Conservation (phyloP, 2,113 vertebrate genomes). For the Brienomyrus brachyistius region DNA sequence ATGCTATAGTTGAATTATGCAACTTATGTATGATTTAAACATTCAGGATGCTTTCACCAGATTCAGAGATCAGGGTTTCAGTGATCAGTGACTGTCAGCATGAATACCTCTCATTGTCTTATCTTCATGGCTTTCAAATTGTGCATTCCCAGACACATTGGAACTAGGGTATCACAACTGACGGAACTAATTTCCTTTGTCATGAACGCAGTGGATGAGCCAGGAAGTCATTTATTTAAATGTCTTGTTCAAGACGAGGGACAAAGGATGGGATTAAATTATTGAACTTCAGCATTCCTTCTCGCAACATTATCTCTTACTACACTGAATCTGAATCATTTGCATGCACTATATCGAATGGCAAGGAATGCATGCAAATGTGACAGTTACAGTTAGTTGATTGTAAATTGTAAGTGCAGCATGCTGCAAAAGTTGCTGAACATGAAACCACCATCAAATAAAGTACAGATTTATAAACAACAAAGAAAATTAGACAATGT, state of each 20-base stretch:
- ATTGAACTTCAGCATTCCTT: slow-evolving; percentile 35
- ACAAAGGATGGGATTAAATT: slow-evolving; percentile 58
- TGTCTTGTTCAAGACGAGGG: slow-evolving; percentile 49
- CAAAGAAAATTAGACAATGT: not conserved
- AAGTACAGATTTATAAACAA: not conserved
- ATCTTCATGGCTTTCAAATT: slow-evolving; percentile 44
- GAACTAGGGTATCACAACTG: slow-evolving; percentile 37
- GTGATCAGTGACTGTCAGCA: slow-evolving; percentile 29
- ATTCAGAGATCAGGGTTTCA: slow-evolving; percentile 18
- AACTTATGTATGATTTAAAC: not conserved
- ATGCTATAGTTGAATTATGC: not conserved
- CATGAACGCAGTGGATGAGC: slow-evolving; percentile 39
- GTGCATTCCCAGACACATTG: slow-evolving; percentile 39
- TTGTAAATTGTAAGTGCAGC: not conserved
- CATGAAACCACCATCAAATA: not conserved
- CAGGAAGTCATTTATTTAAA: slow-evolving; percentile 47
- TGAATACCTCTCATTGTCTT: slow-evolving; percentile 51
- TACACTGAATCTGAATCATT: not conserved
- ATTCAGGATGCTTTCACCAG: not conserved
- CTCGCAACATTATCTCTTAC: not conserved
- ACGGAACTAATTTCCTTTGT: slow-evolving; percentile 36
- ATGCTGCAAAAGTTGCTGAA: not conserved
- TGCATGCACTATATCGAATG: not conserved
- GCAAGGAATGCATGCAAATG: not conserved
- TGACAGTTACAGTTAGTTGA: not conserved